Evolutionary conservation across 1,140 invertebrate species (phyloP), one percentile per base, ranked within the genome.

Genomic region (Spodoptera frugiperda): DNA sequence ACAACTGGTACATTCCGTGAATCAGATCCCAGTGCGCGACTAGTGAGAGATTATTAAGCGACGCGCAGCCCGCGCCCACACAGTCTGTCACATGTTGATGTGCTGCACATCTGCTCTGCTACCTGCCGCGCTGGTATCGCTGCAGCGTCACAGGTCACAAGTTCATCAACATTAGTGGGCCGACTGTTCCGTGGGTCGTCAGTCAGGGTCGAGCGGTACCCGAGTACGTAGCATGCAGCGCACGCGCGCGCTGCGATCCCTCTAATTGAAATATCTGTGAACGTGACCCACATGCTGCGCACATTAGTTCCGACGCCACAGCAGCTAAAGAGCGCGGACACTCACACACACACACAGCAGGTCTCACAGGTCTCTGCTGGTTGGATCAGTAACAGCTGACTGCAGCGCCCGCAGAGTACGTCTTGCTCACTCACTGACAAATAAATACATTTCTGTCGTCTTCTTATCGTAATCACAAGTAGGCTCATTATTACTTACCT

Each of bases 221-320:
- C 19, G 12, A 44, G 17, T 11, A 49, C 25, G 63, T 25, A 67
- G 17, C 17, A 44, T 44, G 61, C 9, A 15, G 44, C 14, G 44
- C 61, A 48, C 33, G 39, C 39, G 33, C 33, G 61, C 15, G 61
- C 21, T 48, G 48, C 44, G 61, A 48, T 44, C 44, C 11, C 11
- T 6, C 15, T 48, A 21, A 65, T 65, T 48, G 61, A 65, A 48
- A 65, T 65, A 48, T 65, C 61, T 65, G 61, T 17, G 21, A 21
- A 65, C 61, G 61, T 65, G 61, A 48, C 61, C 12, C 17, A 12
- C 17, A 65, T 25, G 25, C n/a, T 17, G n/a, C 49, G 17, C 4
- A 5, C 4, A 9, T 15, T 53, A 10, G 3, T 54, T 19, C 51
- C 51, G 33, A 39, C 33, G 9, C 33, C 5, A 30, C 25, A 39